Base-by-base conservation (phyloP, 2,888 invertebrate genomes). In the Adelognathus sp. region DNA sequence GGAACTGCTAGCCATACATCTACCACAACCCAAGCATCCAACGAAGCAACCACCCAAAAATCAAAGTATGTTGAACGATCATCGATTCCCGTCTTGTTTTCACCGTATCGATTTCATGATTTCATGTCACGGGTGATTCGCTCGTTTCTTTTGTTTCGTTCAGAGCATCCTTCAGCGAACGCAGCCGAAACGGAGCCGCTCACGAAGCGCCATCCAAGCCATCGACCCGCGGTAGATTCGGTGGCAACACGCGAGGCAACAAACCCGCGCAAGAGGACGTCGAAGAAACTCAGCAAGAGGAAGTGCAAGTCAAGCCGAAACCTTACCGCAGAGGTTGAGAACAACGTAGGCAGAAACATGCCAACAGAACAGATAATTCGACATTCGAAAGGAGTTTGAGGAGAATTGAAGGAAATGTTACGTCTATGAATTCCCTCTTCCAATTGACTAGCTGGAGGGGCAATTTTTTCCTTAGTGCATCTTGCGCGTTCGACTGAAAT, bases 1-100 rank as follows among this genome's bases (percentile, higher is more conserved):
- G 94, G 94, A 81, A 93, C 93, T 89, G 93, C 94, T 93, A 92
- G 79, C 31, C 86, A 86, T 39, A 44, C 85, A n/a, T 33, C 85
- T 3, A 50, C 86, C 4, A 80, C 84, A 9, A 81, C 86, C 14
- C 86, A 85, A 36, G 31, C 86, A 64, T 63, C 85, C 27, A 64
- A 79, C 9, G 89, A 89, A 18, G 36, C 86, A 11, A 83, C 86
- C 9, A 82, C 88, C 24, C 29, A 82, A 6, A 87, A 86, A 64
- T 80, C 89, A 29, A 89, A 85, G 86, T 86, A 76, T 31, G 76
- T 69, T 41, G 50, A n/a, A 24, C 9, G 4, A 16, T 11, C 5
- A 4, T n/a, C n/a, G n/a, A 27, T 69, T 3, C 52, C 46, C 11
- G 7, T 5, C 1, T 9, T 7, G n/a, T n/a, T 5, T 3, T n/a